These are phyloP conservation scores for Bambusicola thoracicus DNA, from an alignment of 2,113 vertebrate species.

Conservation along the genomic window DNA sequence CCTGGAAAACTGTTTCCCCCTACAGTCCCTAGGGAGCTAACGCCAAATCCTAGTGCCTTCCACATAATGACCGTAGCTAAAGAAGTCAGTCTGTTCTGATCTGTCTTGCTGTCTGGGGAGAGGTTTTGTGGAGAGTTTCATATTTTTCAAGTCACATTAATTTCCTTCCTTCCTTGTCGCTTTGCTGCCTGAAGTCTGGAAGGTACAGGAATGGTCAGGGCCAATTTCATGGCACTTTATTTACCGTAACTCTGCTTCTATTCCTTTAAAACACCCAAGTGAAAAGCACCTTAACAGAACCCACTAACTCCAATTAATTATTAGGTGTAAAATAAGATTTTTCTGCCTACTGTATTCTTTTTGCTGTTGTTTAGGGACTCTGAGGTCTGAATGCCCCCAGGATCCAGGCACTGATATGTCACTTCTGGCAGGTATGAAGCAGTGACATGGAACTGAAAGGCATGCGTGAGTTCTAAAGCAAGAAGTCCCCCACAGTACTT, in stretches of 20 bases:
- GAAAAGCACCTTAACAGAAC: not conserved
- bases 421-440: not conserved
- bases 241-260: not conserved
- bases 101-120: not conserved
- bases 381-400: not conserved
- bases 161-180: conserved; percentile 11
- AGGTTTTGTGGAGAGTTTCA: not conserved
- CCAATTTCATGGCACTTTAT: not conserved
- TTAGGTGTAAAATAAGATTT: not conserved
- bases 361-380: not conserved
- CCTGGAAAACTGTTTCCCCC: conserved; percentile 13
- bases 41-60: conserved; percentile 28
- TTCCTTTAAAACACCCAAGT: not conserved
- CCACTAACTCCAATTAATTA: not conserved
- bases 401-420: not conserved
- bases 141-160: not conserved
- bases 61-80: not conserved
- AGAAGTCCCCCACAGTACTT: not conserved
- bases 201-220: not conserved
- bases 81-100: not conserved
- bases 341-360: not conserved
- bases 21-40: not conserved
- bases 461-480: not conserved
- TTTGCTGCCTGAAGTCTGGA: conserved; percentile 17
- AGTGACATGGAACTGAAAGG: not conserved